phyloP scores from a whole-genome alignment of 2,113 vertebrate genomes.

The Hippocampus abdominalis region DNA sequence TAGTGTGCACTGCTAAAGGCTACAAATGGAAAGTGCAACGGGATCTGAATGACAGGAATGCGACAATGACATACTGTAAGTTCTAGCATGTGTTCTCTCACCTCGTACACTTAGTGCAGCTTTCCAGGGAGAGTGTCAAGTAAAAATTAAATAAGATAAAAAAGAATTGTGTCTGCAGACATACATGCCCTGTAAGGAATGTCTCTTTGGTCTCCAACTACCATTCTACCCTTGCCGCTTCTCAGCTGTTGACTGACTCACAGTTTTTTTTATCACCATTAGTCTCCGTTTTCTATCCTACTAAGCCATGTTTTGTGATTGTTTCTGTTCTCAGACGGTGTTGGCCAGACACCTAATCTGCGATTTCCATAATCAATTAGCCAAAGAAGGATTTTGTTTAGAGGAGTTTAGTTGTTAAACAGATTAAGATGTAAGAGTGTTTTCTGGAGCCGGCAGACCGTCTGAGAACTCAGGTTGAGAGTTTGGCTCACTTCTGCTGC shows the following conservation, averaged over 20 bases:
- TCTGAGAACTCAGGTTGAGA: conserved; percentile 35
- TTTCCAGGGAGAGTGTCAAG: conserved; percentile 42
- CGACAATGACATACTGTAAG: not conserved
- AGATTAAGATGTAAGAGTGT: conserved; percentile 27
- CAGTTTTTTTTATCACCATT: conserved; percentile 32
- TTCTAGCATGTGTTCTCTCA: not conserved
- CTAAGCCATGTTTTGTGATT: conserved; percentile 1
- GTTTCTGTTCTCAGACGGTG: not conserved
- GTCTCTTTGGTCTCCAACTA: conserved; percentile 69
- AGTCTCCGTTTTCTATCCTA: conserved; percentile 30
- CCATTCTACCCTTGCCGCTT: conserved; percentile 42
- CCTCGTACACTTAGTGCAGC: not conserved
- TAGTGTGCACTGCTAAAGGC: too few relatives aligned
- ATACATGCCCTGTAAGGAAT: conserved; percentile 73
- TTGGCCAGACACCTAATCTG: not conserved
- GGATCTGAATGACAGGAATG: not conserved
- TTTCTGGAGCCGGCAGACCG: conserved; percentile 16
- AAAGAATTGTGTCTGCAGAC: conserved; percentile 73
- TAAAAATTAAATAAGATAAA: conserved; percentile 53
- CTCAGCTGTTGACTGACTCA: conserved; percentile 49
- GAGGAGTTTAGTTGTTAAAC: conserved; percentile 19
- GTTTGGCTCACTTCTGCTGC: conserved; percentile 21
- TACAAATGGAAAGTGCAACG: too few relatives aligned
- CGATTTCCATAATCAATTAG: conserved; percentile 22
- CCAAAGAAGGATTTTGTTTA: conserved; percentile 16